Percentiles rank a stretch among this genome's conserved stretches.
Conservation (phyloP, 2,888 invertebrate species). For the Diploptera punctata region DNA sequence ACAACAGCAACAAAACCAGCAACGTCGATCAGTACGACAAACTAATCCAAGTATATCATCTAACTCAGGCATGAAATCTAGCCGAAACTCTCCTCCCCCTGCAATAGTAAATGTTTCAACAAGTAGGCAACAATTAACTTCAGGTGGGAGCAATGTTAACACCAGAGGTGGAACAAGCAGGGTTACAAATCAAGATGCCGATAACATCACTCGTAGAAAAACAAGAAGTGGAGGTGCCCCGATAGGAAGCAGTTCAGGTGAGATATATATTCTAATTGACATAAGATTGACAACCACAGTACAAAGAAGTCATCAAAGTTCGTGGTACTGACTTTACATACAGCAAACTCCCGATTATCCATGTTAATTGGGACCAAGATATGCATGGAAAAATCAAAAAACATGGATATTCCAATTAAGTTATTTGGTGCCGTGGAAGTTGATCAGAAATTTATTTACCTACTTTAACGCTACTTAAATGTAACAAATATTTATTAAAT, state of each 20-base stretch:
- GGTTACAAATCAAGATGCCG: neutral
- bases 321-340: too few relatives aligned
- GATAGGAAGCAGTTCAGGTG: neutral
- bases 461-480: too few relatives aligned
- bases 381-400: too few relatives aligned
- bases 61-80: neutral
- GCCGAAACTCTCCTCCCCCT: neutral
- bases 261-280: too few relatives aligned
- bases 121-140: neutral
- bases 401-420: too few relatives aligned
- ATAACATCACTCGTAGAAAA: neutral
- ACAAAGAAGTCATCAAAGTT: too few relatives aligned
- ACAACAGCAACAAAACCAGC: conserved; percentile 2
- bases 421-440: too few relatives aligned
- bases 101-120: neutral
- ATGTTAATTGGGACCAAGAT: too few relatives aligned
- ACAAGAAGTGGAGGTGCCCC: conserved; percentile 16
- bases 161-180: conserved; percentile 24
- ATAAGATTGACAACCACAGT: too few relatives aligned
- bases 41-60: neutral
- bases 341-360: too few relatives aligned
- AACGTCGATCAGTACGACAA: conserved; percentile 25
- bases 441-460: too few relatives aligned
- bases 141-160: conserved; percentile 11
- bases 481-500: too few relatives aligned